A percentile compares a stretch with the other conserved stretches of the same genome.
Evolutionary conservation across 2,797 vertebrate genomes (phyloP).

Genomic region (Rhinatrema bivittatum): DNA sequence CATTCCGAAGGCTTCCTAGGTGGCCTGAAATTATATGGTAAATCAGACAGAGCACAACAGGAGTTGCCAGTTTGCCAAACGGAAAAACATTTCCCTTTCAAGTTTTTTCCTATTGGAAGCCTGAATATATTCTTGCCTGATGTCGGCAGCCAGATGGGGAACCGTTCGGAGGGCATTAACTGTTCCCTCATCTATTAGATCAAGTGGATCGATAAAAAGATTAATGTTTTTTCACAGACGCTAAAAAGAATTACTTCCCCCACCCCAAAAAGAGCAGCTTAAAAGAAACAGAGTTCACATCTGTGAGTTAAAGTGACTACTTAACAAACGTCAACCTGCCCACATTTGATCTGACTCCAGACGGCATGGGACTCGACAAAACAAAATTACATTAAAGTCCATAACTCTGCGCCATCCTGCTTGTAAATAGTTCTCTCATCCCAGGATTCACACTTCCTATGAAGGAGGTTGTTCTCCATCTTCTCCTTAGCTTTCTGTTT

Average conservation of each 20-base stretch:
- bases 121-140: background rate
- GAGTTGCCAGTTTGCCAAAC: background rate
- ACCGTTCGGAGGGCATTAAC: constrained; percentile 10
- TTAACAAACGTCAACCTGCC: constrained; percentile 20
- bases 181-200: constrained; percentile 14
- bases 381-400: constrained; percentile 36
- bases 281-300: constrained; percentile 6
- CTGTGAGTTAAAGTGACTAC: constrained; percentile 13
- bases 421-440: constrained; percentile 17
- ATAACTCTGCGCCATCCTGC: constrained; percentile 11
- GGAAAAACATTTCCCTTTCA: constrained; percentile 5
- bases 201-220: background rate
- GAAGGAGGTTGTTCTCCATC: too few species aligned
- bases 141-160: background rate
- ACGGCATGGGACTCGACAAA: constrained; percentile 20
- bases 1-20: constrained; percentile 14
- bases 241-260: too few species aligned
- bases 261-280: background rate
- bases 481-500: too few species aligned
- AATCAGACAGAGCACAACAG: constrained; percentile 13
- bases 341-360: constrained; percentile 26
- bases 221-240: too few species aligned
- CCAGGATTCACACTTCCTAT: too few species aligned
- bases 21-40: constrained; percentile 13
- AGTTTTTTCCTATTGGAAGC: background rate